A percentile compares a stretch with the other conserved stretches of the same genome.
Conservation (phyloP, 2,888 invertebrate genomes). For the Chymomyza amoena region DNA sequence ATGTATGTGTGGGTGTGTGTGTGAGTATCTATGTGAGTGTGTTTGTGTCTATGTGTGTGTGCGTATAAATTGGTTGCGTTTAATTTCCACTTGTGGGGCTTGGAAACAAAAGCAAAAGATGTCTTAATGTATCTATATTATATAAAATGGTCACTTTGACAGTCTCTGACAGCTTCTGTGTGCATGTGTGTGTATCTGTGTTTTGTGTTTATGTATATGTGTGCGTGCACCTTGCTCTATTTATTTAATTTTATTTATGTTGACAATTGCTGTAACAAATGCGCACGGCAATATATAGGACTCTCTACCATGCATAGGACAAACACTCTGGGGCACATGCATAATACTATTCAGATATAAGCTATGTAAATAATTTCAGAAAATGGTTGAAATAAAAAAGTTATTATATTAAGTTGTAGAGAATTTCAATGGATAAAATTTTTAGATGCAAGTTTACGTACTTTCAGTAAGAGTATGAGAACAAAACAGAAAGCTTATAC, state of each 20-base stretch:
- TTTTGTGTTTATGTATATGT: slow-evolving; percentile 9
- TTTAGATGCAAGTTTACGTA: no score
- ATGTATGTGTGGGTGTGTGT: slow-evolving; percentile 12
- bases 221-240: slow-evolving; percentile 25
- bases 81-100: slow-evolving; percentile 54
- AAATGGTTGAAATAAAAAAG: no score
- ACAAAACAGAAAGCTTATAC: no score
- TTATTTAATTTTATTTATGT: slow-evolving; percentile 70
- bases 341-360: background rate
- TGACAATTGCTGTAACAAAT: slow-evolving; percentile 54
- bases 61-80: slow-evolving; percentile 41
- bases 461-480: no score
- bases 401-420: no score
- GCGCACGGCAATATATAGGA: slow-evolving; percentile 18
- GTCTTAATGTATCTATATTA: background rate
- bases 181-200: slow-evolving; percentile 8
- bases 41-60: slow-evolving; percentile 19
- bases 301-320: background rate
- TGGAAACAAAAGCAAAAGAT: background rate
- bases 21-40: slow-evolving; percentile 38
- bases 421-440: no score
- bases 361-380: no score
- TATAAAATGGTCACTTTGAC: slow-evolving; percentile 34
- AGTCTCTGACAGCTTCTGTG: slow-evolving; percentile 7
- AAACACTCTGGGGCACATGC: background rate